Percentiles rank a stretch among this genome's conserved stretches.
These are phyloP conservation scores for Lamellibrachia satsuma DNA, from an alignment of 2,888 invertebrate species.

Conservation along the genomic window DNA sequence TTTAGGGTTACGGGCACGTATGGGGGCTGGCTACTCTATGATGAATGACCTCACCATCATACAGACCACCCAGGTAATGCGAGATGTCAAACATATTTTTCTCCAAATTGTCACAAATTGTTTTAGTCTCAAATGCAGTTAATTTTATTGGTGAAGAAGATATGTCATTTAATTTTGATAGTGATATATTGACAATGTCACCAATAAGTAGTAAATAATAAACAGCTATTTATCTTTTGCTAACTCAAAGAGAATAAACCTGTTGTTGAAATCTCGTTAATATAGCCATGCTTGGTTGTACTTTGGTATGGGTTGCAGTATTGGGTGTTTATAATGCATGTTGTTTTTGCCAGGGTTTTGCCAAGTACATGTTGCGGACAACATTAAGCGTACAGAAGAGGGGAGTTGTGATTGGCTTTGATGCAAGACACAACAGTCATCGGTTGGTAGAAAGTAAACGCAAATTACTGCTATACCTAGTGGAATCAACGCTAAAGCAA, in stretches of 20 bases:
- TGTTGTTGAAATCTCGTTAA: too few species aligned
- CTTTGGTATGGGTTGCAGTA: neutral
- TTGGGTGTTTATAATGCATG: neutral
- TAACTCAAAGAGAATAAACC: too few species aligned
- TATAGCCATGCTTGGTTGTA: too few species aligned
- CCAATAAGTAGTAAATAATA: too few species aligned
- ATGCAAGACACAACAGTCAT: slow-evolving; percentile 90
- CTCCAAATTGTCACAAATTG: neutral
- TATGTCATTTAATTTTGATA: neutral
- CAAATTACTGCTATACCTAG: neutral
- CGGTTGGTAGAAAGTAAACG: slow-evolving; percentile 70
- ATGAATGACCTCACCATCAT: slow-evolving; percentile 95
- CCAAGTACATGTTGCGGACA: slow-evolving; percentile 76
- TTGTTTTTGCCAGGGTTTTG: slow-evolving; percentile 77
- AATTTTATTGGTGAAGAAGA: neutral
- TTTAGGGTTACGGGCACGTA: slow-evolving; percentile 81
- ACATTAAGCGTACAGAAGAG: slow-evolving; percentile 71
- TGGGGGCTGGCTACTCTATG: slow-evolving; percentile 90
- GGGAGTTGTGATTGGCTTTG: slow-evolving; percentile 89
- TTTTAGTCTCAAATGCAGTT: neutral
- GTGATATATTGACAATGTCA: neutral
- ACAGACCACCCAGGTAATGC: slow-evolving; percentile 75
- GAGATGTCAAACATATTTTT: neutral
- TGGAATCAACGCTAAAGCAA: too few species aligned
- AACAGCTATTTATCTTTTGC: too few species aligned